Evolutionary conservation across 2,797 vertebrate genomes (phyloP).

Genomic region (Hipposideros larvatus): DNA sequence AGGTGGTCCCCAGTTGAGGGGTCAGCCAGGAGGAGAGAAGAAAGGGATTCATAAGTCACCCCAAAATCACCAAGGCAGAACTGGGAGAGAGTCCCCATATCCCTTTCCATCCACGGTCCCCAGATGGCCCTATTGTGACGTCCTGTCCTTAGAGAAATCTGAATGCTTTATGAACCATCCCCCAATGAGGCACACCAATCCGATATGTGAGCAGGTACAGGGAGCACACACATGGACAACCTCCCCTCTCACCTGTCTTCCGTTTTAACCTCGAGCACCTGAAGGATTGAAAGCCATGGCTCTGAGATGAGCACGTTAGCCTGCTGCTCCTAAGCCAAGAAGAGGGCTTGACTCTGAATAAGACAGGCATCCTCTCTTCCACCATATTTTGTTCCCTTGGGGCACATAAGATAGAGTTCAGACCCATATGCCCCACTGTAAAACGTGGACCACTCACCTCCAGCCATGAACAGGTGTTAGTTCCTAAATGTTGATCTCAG

Average conservation of each 20-base stretch:
- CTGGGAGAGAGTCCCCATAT: not conserved
- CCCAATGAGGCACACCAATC: fast-evolving
- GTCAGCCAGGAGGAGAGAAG: not conserved
- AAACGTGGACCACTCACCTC: not conserved
- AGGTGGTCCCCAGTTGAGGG: not conserved
- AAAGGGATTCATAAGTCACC: not conserved
- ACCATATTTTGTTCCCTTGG: not conserved
- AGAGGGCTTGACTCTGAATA: too few relatives aligned
- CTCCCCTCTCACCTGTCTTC: not conserved
- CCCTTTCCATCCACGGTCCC: not conserved
- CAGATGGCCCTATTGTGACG: not conserved
- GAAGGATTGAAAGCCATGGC: not conserved
- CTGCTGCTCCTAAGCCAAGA: not conserved
- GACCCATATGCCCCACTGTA: not conserved
- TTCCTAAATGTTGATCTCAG: not conserved
- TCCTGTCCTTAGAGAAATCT: not conserved
- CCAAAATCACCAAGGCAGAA: not conserved
- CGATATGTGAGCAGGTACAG: not conserved
- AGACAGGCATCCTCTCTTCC: not conserved
- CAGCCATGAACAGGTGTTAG: not conserved
- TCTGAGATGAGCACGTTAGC: not conserved
- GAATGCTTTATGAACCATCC: not conserved
- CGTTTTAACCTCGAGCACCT: not conserved
- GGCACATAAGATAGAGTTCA: not conserved
- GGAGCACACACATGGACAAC: not conserved